Evolutionary conservation across 2,797 vertebrate genomes (phyloP).

Genomic region (Typhlichthys eigenmanni): DNA sequence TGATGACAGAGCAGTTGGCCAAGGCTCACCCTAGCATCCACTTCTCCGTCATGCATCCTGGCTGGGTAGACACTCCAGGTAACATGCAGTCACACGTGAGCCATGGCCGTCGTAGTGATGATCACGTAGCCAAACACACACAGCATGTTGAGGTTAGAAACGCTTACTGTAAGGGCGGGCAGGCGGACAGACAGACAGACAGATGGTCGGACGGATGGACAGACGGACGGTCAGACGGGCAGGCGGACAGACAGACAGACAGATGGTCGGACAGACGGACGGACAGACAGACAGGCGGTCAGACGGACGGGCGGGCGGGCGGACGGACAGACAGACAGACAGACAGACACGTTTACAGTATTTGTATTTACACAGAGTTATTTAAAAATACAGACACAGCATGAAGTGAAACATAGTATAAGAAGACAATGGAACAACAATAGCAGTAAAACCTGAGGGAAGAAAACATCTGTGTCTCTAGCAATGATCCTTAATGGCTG

Average conservation of each 20-base stretch:
- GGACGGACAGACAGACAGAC: neutral
- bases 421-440: no score
- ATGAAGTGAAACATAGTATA: no score
- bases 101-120: neutral
- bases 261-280: neutral
- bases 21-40: conserved; percentile 76
- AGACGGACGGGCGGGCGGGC: no score
- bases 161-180: no score
- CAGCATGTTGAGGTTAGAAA: no score
- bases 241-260: neutral
- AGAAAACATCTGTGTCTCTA: no score
- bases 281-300: neutral
- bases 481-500: no score
- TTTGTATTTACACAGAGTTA: no score
- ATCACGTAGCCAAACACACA: conserved; percentile 4
- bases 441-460: no score
- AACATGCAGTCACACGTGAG: conserved; percentile 8
- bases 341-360: neutral
- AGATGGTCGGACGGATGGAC: neutral
- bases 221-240: neutral
- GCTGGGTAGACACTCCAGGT: conserved; percentile 83
- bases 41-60: conserved; percentile 83
- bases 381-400: no score
- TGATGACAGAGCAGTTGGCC: conserved; percentile 81
- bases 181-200: no score